Base-by-base conservation (phyloP, 1,140 invertebrate species). In the Drosophila dunni region DNA sequence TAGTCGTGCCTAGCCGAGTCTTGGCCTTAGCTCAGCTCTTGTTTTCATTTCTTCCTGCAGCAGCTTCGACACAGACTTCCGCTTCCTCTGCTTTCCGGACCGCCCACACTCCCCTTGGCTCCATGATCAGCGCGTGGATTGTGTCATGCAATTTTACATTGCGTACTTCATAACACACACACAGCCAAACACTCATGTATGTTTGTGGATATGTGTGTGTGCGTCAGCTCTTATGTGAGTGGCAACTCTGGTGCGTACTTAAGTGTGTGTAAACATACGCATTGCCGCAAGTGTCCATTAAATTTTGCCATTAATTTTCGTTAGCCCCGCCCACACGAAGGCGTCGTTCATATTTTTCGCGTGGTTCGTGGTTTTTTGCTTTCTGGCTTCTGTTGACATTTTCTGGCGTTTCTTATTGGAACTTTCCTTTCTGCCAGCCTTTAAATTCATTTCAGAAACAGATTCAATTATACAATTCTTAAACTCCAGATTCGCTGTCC, bases 291-390 rank as follows among this genome's bases (percentile, higher is more conserved):
- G 82, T 88, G 82, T 81, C 79, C 82, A 88, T 85, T 85, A 88
- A 85, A 86, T 82, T 76, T 79, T 72, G 68, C 79, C 79, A 82
- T 88, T 79, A 88, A 88, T 88, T 86, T 88, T 88, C 79, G 67
- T 85, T 81, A 81, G 79, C 44, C 45, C 79, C 75, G 45, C 46
- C 57, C 15, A 24, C 46, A 15, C 5, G 3, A 11, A 50, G 48
- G 24, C 24, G 50, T 13, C 40, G 17, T 45, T 58, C 17, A 45
- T 48, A 60, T 56, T 54, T 56, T 54, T 54, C 45, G 15, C 45
- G 33, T 40, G 38, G 9, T 11, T 40, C 9, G 9, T 40, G 10
- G 38, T 40, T 40, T 29, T 29, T 29, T 29, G 24, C 24, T 29
- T 29, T 29, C 24, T 29, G 48, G 50, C 56, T 15, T 36, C 45